phyloP scores from a whole-genome alignment of 2,888 invertebrate genomes.

The Cheilosia vulpina region DNA sequence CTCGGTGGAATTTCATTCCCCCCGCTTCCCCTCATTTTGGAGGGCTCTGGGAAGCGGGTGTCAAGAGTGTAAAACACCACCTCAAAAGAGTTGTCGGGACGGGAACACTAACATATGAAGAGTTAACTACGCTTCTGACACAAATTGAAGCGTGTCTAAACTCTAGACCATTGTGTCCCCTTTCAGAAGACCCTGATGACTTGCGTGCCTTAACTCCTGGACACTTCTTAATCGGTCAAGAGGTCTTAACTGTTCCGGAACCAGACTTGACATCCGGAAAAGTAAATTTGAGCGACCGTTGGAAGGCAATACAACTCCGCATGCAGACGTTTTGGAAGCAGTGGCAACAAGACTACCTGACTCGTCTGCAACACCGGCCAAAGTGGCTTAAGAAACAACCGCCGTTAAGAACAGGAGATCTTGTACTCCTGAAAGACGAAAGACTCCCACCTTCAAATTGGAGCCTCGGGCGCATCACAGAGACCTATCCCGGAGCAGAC shows the following conservation, averaged over 20 bases:
- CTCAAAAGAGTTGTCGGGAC: slow-evolving; percentile 11
- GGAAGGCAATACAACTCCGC: slow-evolving; percentile 56
- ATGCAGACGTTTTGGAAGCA: slow-evolving; percentile 66
- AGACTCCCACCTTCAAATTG: no score
- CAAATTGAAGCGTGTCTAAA: slow-evolving; percentile 76
- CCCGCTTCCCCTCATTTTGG: slow-evolving; percentile 35
- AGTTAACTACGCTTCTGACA: slow-evolving; percentile 24
- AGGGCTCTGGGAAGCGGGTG: slow-evolving; percentile 32
- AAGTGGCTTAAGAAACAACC: no score
- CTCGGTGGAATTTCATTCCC: slow-evolving; percentile 78
- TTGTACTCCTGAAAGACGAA: no score
- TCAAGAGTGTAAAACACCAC: slow-evolving; percentile 15
- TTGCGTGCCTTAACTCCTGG: slow-evolving; percentile 49
- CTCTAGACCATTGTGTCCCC: slow-evolving; percentile 70
- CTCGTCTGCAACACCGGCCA: slow-evolving; percentile 36
- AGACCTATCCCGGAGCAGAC: no score
- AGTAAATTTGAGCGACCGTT: slow-evolving; percentile 28
- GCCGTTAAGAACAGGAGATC: no score
- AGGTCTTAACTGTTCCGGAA: slow-evolving; percentile 24
- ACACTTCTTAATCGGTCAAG: slow-evolving; percentile 60
- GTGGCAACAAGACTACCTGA: slow-evolving; percentile 48
- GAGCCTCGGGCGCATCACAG: no score
- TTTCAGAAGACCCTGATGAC: slow-evolving; percentile 64
- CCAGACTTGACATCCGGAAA: slow-evolving; percentile 45
- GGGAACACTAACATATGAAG: slow-evolving; percentile 11